Conservation (phyloP, 2,888 invertebrate genomes). For the Ochropleura leucogaster region DNA sequence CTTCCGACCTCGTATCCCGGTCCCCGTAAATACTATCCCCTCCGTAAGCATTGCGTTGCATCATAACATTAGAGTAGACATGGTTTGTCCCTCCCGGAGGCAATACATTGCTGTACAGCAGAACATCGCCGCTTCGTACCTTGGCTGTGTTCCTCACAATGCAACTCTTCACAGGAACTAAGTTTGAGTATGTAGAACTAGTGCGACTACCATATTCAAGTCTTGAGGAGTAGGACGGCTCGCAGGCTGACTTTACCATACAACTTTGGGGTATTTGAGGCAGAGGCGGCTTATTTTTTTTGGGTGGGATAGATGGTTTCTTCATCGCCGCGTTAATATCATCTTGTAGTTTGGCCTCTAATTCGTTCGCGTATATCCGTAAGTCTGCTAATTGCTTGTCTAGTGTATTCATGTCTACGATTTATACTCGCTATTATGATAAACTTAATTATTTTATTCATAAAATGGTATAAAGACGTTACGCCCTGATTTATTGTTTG, state of each 20-base stretch:
- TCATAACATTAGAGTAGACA: constrained; percentile 86
- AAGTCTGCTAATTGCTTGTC: constrained; percentile 87
- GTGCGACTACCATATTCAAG: constrained; percentile 89
- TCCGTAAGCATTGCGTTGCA: constrained; percentile 85
- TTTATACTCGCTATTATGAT: constrained; percentile 37
- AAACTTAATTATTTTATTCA: constrained; percentile 53
- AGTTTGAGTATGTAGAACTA: constrained; percentile 88
- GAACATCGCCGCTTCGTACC: constrained; percentile 85
- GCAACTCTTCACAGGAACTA: constrained; percentile 89
- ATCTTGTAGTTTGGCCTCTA: constrained; percentile 88
- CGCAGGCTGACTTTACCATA: constrained; percentile 93
- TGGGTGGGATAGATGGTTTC: constrained; percentile 88
- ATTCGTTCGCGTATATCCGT: constrained; percentile 87
- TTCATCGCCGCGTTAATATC: constrained; percentile 87
- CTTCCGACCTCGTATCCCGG: constrained; percentile 83
- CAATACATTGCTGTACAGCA: constrained; percentile 86
- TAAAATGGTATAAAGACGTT: constrained; percentile 52
- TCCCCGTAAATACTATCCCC: constrained; percentile 89
- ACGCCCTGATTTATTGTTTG: constrained; percentile 69
- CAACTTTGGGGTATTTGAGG: constrained; percentile 94
- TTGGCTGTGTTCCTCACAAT: constrained; percentile 85
- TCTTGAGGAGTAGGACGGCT: constrained; percentile 94
- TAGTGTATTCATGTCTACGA: constrained; percentile 83
- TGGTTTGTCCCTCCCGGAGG: constrained; percentile 89
- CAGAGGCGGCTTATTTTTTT: constrained; percentile 86